These are phyloP conservation scores for Craniophora ligustri DNA, from an alignment of 2,888 invertebrate genomes.

Conservation along the genomic window DNA sequence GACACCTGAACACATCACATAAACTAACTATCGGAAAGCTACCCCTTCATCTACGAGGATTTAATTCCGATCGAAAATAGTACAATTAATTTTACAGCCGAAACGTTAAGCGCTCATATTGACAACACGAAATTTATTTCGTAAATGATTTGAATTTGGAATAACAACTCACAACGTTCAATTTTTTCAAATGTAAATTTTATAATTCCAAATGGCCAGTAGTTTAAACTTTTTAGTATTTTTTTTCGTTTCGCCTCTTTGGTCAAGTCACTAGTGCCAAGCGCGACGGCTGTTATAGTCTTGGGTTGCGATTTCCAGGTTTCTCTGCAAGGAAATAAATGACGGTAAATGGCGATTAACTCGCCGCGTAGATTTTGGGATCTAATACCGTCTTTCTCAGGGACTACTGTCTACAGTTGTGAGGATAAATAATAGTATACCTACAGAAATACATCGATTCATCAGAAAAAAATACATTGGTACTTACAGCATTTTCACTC, in stretches of 20 bases:
- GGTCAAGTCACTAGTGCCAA: conserved; percentile 34
- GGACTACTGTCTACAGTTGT: neutral
- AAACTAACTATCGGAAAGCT: conserved; percentile 21
- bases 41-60: conserved; percentile 9
- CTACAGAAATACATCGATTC: too few species aligned
- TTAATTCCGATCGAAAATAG: conserved; percentile 15
- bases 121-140: conserved; percentile 15
- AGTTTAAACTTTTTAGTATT: conserved; percentile 1
- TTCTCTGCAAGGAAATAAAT: conserved; percentile 35
- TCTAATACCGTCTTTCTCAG: neutral
- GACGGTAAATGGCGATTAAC: conserved; percentile 6
- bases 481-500: conserved; percentile 76
- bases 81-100: neutral
- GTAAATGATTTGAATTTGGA: conserved; percentile 36
- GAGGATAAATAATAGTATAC: neutral
- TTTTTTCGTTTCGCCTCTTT: conserved; percentile 25
- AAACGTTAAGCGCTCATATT: conserved; percentile 32
- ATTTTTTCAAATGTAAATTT: conserved; percentile 3
- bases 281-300: conserved; percentile 14
- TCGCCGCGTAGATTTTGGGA: neutral
- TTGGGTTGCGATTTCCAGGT: conserved; percentile 9
- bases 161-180: conserved; percentile 31
- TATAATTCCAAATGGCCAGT: conserved; percentile 16
- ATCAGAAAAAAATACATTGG: neutral
- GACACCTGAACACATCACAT: conserved; percentile 57